These are phyloP conservation scores for Dromas ardeola DNA, from an alignment of 2,113 vertebrate species.

Conservation along the genomic window DNA sequence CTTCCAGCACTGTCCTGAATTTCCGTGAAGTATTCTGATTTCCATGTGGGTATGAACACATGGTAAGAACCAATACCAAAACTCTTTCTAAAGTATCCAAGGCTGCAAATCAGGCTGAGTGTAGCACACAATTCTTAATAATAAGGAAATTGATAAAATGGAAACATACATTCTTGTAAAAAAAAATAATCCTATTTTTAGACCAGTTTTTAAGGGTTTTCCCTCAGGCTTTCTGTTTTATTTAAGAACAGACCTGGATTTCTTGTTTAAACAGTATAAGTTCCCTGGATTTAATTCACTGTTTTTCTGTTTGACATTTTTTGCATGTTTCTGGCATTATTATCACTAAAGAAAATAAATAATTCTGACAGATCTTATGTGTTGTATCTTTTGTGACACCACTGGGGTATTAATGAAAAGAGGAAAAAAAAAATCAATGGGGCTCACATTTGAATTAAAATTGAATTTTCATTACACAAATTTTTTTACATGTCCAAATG, in stretches of 20 bases:
- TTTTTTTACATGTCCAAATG: neutral
- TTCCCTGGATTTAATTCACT: neutral
- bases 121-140: neutral
- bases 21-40: neutral
- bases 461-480: neutral
- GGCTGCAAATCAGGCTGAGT: neutral
- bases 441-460: neutral
- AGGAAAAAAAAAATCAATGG: neutral
- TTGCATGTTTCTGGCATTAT: neutral
- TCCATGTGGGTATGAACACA: neutral
- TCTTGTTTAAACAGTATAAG: fast-evolving
- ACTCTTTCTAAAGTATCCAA: neutral
- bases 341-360: neutral
- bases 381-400: neutral
- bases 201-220: neutral
- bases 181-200: neutral
- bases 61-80: neutral
- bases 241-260: neutral
- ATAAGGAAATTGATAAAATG: neutral
- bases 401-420: neutral
- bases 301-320: neutral
- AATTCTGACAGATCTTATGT: neutral
- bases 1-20: neutral
- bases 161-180: neutral
- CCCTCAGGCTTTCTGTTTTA: neutral